These are phyloP conservation scores for Apocheima hispidaria DNA, from an alignment of 2,888 invertebrate genomes.

Conservation along the genomic window DNA sequence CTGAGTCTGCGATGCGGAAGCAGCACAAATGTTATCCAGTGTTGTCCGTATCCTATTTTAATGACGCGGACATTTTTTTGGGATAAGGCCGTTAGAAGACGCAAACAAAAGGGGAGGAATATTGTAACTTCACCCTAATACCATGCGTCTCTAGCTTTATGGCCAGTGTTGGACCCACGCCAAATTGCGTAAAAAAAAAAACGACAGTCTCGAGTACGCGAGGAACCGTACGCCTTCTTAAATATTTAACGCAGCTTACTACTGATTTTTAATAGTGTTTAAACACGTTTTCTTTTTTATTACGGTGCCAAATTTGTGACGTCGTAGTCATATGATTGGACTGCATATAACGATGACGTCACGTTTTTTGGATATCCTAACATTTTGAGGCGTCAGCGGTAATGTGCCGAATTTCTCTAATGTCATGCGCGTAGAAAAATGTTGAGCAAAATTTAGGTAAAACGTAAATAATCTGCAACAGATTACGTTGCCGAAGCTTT, in stretches of 20 bases:
- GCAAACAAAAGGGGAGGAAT: slow-evolving; percentile 53
- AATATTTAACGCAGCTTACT: slow-evolving; percentile 23
- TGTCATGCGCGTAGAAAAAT: slow-evolving; percentile 7
- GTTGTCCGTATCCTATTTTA: slow-evolving; percentile 58
- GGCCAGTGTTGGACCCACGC: slow-evolving; percentile 50
- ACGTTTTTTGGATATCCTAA: slow-evolving; percentile 6
- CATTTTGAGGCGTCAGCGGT: neutral
- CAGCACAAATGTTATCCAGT: slow-evolving; percentile 25
- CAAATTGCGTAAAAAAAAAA: slow-evolving; percentile 60
- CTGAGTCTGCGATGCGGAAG: slow-evolving; percentile 30
- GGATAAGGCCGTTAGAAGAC: slow-evolving; percentile 43
- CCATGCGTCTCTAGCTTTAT: slow-evolving; percentile 47
- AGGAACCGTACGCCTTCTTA: slow-evolving; percentile 17
- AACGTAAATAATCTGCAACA: slow-evolving; percentile 21
- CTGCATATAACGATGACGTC: slow-evolving; percentile 11
- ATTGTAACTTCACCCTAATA: slow-evolving; percentile 55
- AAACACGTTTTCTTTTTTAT: slow-evolving; percentile 16
- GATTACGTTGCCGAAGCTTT: slow-evolving; percentile 21
- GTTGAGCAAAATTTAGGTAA: slow-evolving; percentile 10
- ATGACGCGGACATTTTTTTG: slow-evolving; percentile 60
- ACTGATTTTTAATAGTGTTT: slow-evolving; percentile 22
- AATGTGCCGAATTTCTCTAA: slow-evolving; percentile 1
- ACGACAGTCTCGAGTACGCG: slow-evolving; percentile 42
- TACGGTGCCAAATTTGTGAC: slow-evolving; percentile 23
- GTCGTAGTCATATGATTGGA: slow-evolving; percentile 19